These are phyloP conservation scores for Pinctada fucata DNA, from an alignment of 2,888 invertebrate genomes.

Conservation along the genomic window DNA sequence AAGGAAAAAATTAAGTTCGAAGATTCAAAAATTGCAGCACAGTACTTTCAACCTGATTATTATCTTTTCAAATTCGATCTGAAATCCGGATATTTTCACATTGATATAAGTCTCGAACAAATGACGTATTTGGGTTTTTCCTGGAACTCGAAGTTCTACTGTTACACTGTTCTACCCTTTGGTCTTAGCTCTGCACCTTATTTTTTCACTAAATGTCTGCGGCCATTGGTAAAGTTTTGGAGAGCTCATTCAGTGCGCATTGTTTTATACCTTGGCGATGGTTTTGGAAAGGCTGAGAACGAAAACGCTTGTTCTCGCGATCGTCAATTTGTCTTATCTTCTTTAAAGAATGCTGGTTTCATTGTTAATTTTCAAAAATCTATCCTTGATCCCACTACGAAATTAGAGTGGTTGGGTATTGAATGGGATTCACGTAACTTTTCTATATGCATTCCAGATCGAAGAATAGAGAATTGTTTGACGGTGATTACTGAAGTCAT, in stretches of 20 bases:
- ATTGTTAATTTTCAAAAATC: not conserved
- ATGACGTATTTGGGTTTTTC: conserved; percentile 35
- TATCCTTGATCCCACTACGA: not conserved
- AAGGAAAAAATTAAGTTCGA: conserved; percentile 36
- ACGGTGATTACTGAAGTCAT: not conserved
- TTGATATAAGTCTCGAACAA: conserved; percentile 17
- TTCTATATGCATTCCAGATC: not conserved
- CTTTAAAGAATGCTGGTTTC: conserved; percentile 17
- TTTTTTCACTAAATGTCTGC: conserved; percentile 34
- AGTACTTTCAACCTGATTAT: conserved; percentile 33
- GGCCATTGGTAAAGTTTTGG: conserved; percentile 37
- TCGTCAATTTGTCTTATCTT: not conserved
- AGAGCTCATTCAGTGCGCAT: conserved; percentile 16
- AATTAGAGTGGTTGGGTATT: not conserved
- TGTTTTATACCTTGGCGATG: conserved; percentile 37
- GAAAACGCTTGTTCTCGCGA: not conserved
- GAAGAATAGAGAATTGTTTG: not conserved
- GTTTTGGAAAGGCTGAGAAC: conserved; percentile 9
- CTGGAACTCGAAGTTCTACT: conserved; percentile 30
- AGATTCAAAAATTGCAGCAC: conserved; percentile 37
- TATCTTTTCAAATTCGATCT: conserved; percentile 37
- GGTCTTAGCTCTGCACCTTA: conserved; percentile 27
- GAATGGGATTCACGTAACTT: not conserved
- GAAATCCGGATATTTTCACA: conserved; percentile 34
- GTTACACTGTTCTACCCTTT: conserved; percentile 35